Evolutionary conservation across 2,888 invertebrate species (phyloP).

Genomic region (Drosophila stalkeri): DNA sequence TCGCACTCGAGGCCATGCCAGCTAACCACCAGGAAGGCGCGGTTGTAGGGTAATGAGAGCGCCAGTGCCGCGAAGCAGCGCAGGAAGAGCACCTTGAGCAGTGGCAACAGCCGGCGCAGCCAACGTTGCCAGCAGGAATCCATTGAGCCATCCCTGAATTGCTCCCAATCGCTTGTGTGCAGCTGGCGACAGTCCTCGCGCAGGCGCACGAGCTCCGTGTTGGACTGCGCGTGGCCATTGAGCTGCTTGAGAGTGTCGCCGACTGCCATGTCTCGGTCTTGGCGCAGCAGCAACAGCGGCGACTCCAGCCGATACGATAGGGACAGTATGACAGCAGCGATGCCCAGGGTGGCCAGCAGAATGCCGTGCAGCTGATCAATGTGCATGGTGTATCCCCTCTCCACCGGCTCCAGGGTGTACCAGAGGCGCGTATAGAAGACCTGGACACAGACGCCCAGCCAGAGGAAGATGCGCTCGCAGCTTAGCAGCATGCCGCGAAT

Average conservation of each 20-base stretch:
- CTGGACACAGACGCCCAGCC: conserved; percentile 82
- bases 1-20: conserved; percentile 75
- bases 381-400: conserved; percentile 65
- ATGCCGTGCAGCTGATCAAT: conserved; percentile 83
- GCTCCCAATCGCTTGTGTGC: conserved; percentile 71
- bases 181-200: conserved; percentile 75
- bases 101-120: conserved; percentile 54
- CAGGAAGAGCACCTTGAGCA: conserved; percentile 72
- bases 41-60: conserved; percentile 81
- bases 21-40: conserved; percentile 77
- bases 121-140: conserved; percentile 47
- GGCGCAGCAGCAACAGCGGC: conserved; percentile 71
- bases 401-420: conserved; percentile 67
- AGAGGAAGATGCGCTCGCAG: conserved; percentile 80
- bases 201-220: conserved; percentile 65
- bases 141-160: conserved; percentile 48
- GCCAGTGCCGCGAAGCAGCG: conserved; percentile 75
- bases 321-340: conserved; percentile 70
- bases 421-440: conserved; percentile 77
- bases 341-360: conserved; percentile 69
- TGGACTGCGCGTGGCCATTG: conserved; percentile 51
- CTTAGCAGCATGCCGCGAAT: conserved; percentile 81
- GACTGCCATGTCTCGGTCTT: conserved; percentile 73
- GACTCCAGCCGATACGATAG: conserved; percentile 75
- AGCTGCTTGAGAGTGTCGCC: conserved; percentile 64